Percentiles rank a stretch among this genome's conserved stretches.
Conservation (phyloP, 1,140 invertebrate species). For the Belonocnema kinseyi region DNA sequence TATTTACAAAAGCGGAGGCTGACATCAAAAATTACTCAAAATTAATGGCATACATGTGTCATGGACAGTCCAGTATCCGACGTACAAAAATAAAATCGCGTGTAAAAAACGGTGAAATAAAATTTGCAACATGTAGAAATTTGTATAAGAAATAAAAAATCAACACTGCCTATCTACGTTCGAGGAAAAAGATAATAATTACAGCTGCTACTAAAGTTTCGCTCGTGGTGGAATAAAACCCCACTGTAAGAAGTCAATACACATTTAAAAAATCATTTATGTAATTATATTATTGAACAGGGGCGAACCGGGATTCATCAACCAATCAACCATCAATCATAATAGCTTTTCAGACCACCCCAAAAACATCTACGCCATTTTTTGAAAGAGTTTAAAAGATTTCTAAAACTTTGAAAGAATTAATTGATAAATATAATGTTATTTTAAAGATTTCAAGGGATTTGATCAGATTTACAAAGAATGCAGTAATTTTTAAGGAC, state of each 20-base stretch:
- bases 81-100: slow-evolving; percentile 47
- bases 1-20: slow-evolving; percentile 47
- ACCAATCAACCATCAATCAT: too few relatives aligned
- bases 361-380: too few relatives aligned
- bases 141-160: slow-evolving; percentile 37
- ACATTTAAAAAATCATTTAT: slow-evolving; percentile 33
- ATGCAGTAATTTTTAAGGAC: too few relatives aligned
- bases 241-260: slow-evolving; percentile 27
- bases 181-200: slow-evolving; percentile 24
- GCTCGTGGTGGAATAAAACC: slow-evolving; percentile 29
- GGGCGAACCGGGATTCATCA: too few relatives aligned
- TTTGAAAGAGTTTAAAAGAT: too few relatives aligned
- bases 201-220: slow-evolving; percentile 29
- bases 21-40: slow-evolving; percentile 25
- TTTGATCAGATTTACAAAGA: too few relatives aligned
- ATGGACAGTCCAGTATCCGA: slow-evolving; percentile 71
- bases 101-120: slow-evolving; percentile 27
- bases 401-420: too few relatives aligned
- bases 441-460: too few relatives aligned
- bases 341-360: too few relatives aligned
- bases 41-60: slow-evolving; percentile 43
- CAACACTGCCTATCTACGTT: slow-evolving; percentile 30
- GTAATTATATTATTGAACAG: neutral
- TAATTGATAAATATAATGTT: too few relatives aligned
- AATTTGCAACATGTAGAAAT: slow-evolving; percentile 35